Conservation (phyloP, 2,888 invertebrate genomes). For the Phasia obesa region DNA sequence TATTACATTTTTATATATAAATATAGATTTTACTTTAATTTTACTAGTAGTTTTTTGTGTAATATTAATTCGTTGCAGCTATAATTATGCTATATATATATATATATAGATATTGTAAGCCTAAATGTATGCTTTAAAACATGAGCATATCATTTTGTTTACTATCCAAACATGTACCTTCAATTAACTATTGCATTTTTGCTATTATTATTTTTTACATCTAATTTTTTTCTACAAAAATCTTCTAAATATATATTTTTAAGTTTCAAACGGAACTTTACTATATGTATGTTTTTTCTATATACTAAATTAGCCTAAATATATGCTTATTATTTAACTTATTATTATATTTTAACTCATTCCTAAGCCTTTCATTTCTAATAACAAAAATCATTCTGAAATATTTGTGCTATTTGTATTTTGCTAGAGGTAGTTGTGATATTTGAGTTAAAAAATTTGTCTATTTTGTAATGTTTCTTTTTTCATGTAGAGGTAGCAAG, state of each 20-base stretch:
- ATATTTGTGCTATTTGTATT: slow-evolving; percentile 55
- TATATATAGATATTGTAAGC: too few relatives aligned
- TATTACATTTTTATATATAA: slow-evolving; percentile 41
- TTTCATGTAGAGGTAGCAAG: slow-evolving; percentile 43
- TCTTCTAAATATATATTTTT: neutral
- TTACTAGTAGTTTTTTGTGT: neutral
- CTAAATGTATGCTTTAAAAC: slow-evolving; percentile 34
- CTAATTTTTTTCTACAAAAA: slow-evolving; percentile 24
- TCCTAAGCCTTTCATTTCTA: slow-evolving; percentile 33
- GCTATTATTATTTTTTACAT: neutral
- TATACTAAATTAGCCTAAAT: slow-evolving; percentile 26
- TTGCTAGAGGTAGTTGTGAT: slow-evolving; percentile 58
- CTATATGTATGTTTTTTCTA: too few relatives aligned
- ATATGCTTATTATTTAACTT: slow-evolving; percentile 22
- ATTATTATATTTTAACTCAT: slow-evolving; percentile 3
- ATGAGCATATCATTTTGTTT: neutral
- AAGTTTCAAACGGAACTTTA: slow-evolving; percentile 10
- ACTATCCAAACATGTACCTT: slow-evolving; percentile 1
- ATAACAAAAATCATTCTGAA: slow-evolving; percentile 26
- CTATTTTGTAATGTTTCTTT: slow-evolving; percentile 39
- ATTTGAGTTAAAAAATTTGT: slow-evolving; percentile 29
- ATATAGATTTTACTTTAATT: slow-evolving; percentile 16
- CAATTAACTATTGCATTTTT: slow-evolving; percentile 40
- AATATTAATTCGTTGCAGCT: slow-evolving; percentile 25
- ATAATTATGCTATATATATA: slow-evolving; percentile 66